Percentiles rank a stretch among this genome's conserved stretches.
Evolutionary conservation across 2,113 vertebrate species (phyloP).

Genomic region (Aspidoscelis tigris): DNA sequence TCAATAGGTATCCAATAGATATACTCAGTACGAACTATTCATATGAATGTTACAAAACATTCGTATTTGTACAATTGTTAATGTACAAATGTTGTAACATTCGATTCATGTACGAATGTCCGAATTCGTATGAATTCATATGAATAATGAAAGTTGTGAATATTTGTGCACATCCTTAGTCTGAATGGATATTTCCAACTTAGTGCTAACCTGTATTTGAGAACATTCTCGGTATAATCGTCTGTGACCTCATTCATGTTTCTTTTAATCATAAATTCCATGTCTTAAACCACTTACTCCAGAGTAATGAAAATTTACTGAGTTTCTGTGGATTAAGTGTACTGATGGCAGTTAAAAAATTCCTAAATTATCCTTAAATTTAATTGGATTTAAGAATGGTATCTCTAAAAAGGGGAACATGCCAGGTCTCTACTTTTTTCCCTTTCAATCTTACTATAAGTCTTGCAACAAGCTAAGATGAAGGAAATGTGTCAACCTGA

Average conservation of each 20-base stretch:
- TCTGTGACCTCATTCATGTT: not conserved
- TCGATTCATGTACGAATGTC: no score
- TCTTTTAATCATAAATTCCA: not conserved
- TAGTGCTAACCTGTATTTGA: not conserved
- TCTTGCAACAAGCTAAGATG: not conserved
- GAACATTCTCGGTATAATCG: conserved; percentile 23
- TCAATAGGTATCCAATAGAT: no score
- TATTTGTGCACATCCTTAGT: not conserved
- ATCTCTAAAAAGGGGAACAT: not conserved
- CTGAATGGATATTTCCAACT: not conserved
- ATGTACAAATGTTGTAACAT: no score
- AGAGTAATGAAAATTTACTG: conserved; percentile 11
- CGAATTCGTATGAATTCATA: no score
- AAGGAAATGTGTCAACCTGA: not conserved
- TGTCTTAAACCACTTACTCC: conserved; percentile 1
- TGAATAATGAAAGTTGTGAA: no score
- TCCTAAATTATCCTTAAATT: not conserved
- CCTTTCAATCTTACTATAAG: not conserved
- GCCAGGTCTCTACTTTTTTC: not conserved
- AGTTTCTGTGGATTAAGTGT: not conserved
- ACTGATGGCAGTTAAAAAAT: not conserved
- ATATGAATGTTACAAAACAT: no score
- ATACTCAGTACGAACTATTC: no score
- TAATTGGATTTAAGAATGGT: not conserved
- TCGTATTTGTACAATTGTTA: no score